Conservation (phyloP, 2,888 invertebrate genomes). For the Griposia aprilina region DNA sequence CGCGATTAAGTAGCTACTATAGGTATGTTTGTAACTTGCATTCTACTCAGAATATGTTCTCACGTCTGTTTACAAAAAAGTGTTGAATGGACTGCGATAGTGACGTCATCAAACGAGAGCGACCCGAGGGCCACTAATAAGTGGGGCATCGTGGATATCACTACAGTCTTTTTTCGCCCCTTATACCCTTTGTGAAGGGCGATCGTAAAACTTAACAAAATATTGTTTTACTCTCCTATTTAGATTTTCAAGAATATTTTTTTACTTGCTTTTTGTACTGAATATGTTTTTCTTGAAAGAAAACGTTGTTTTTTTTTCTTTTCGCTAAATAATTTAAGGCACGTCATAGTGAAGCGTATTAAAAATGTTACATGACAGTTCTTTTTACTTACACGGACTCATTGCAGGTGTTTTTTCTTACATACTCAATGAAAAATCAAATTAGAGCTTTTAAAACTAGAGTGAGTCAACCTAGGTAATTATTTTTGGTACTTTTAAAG, state of each 20-base stretch:
- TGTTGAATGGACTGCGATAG: slow-evolving; percentile 76
- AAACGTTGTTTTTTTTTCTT: background rate
- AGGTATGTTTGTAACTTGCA: background rate
- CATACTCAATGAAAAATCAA: background rate
- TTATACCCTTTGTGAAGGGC: slow-evolving; percentile 54
- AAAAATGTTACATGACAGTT: background rate
- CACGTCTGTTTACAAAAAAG: slow-evolving; percentile 57
- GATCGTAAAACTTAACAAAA: slow-evolving; percentile 57
- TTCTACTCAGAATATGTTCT: background rate
- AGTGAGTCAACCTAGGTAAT: background rate
- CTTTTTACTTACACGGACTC: no score
- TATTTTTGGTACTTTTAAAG: slow-evolving; percentile 23
- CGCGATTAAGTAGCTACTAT: background rate
- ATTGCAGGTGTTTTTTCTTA: background rate
- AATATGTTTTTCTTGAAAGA: background rate
- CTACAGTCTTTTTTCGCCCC: slow-evolving; percentile 68
- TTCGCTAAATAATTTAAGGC: background rate
- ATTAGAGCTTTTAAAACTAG: background rate
- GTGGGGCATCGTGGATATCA: slow-evolving; percentile 66
- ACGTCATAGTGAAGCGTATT: background rate
- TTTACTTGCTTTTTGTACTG: slow-evolving; percentile 3
- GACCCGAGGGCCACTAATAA: slow-evolving; percentile 74
- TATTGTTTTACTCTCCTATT: slow-evolving; percentile 48
- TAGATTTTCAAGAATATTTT: slow-evolving; percentile 36
- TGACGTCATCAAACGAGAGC: slow-evolving; percentile 76